These are phyloP conservation scores for Blastomussa wellsi DNA, from an alignment of 92 coral and sea anemone genomes.

Conservation along the genomic window DNA sequence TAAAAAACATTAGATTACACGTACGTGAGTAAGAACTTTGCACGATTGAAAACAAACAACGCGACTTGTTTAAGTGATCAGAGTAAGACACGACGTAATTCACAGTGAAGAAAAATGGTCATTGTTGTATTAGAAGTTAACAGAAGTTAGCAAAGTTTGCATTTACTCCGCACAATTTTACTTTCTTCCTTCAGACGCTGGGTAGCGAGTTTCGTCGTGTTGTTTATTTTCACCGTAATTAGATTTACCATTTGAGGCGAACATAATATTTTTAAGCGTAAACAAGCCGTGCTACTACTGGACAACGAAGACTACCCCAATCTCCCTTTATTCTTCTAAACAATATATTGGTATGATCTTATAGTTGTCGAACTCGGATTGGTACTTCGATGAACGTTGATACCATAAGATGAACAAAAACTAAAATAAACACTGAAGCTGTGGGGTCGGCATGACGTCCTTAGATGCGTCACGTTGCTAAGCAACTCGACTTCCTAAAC, in stretches of 20 bases:
- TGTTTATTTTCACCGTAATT: neutral
- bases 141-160: too few relatives aligned
- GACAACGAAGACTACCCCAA: neutral
- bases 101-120: neutral
- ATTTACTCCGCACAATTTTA: too few relatives aligned
- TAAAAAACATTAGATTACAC: neutral
- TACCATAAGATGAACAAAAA: neutral
- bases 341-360: neutral
- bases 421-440: neutral
- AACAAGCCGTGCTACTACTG: neutral
- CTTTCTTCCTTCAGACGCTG: neutral
- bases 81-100: too few relatives aligned
- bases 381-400: neutral
- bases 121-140: too few relatives aligned
- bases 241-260: too few relatives aligned
- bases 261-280: neutral
- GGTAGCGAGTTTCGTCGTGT: neutral
- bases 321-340: neutral
- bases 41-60: neutral
- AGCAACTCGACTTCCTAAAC: neutral
- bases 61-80: neutral
- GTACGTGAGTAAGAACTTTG: neutral
- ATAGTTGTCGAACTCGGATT: neutral
- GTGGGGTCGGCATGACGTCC: neutral
- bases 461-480: neutral